These are phyloP conservation scores for Proteles cristata DNA, from an alignment of 2,113 vertebrate genomes.

Conservation along the genomic window DNA sequence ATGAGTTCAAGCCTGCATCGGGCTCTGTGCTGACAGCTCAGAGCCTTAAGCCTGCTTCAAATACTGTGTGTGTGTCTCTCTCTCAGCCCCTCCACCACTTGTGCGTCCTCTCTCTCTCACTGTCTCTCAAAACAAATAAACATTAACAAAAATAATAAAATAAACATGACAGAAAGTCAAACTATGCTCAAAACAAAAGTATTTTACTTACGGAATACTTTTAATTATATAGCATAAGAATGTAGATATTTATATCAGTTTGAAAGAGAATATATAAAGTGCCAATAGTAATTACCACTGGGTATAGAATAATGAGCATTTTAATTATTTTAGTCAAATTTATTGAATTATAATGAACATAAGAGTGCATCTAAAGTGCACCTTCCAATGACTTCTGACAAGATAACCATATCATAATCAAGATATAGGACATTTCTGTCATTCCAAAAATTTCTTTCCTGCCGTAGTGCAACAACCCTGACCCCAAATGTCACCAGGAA, in stretches of 20 bases:
- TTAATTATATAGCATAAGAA: background rate
- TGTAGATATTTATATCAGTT: background rate
- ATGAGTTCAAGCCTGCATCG: no score
- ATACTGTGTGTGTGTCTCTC: no score
- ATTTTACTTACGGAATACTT: background rate
- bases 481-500: background rate
- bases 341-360: background rate
- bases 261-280: background rate
- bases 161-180: background rate
- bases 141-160: no score
- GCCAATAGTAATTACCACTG: background rate
- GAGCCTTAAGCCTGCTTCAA: no score
- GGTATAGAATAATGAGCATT: background rate
- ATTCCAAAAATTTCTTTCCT: background rate
- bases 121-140: no score
- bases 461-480: background rate
- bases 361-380: background rate
- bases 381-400: background rate
- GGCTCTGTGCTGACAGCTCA: no score
- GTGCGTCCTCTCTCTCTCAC: no score
- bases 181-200: background rate
- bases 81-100: no score
- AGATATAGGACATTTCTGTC: background rate
- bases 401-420: background rate
- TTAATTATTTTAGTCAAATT: slow-evolving; percentile 1